Percentiles rank a stretch among this genome's conserved stretches.
phyloP scores from a whole-genome alignment of 2,888 invertebrate species.

The Cantharis lateralis region DNA sequence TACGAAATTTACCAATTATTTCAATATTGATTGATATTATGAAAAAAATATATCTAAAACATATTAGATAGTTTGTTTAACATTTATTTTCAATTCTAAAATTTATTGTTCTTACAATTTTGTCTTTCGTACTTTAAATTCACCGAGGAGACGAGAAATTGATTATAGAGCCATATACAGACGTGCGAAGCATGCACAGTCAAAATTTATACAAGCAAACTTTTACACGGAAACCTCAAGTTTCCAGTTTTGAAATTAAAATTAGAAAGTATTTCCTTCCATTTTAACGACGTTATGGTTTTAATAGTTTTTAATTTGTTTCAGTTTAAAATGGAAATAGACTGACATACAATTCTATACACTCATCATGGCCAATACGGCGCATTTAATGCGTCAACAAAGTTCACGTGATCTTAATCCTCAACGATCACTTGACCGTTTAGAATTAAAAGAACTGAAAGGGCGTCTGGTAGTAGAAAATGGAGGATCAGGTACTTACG shows the following conservation, averaged over 20 bases:
- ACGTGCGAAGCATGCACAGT: not conserved
- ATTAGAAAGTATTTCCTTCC: not conserved
- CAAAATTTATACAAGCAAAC: not conserved
- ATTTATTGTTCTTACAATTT: not conserved
- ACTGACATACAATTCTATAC: conserved; percentile 13
- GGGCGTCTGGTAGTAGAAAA: conserved; percentile 80
- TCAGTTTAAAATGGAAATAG: conserved; percentile 18
- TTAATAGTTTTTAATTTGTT: not conserved
- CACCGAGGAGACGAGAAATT: not conserved
- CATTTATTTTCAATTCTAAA: not conserved
- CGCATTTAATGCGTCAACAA: conserved; percentile 85
- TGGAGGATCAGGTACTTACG: conserved; percentile 71
- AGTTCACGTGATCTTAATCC: conserved; percentile 82
- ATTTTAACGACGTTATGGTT: not conserved
- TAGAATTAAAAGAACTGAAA: conserved; percentile 85
- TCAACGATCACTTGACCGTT: conserved; percentile 79
- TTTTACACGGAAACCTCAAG: not conserved
- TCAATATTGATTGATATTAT: too few species aligned
- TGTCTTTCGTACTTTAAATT: not conserved
- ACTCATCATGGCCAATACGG: conserved; percentile 81
- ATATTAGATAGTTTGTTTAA: not conserved
- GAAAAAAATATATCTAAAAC: too few species aligned
- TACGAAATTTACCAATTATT: too few species aligned
- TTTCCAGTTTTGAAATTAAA: not conserved
- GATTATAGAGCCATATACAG: not conserved